Evolutionary conservation across 2,113 vertebrate species (phyloP), one percentile per base, ranked within the genome.

Genomic region (Solea senegalensis): DNA sequence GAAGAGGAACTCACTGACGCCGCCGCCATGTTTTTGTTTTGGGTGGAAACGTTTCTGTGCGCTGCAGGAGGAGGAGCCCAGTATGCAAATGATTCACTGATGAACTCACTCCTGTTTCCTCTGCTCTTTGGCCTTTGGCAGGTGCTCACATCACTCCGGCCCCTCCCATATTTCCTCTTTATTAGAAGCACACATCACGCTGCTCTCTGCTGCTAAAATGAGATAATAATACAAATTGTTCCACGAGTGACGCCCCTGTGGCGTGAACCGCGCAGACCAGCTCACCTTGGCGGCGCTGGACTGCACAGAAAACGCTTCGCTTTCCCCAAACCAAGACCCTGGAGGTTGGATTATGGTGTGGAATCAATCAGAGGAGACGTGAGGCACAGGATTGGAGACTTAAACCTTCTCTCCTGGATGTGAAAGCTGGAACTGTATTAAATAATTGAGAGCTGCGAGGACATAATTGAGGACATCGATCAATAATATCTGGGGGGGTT

Each of bases 401-500:
- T 76, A 59, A 80, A 79, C 68, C 72, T 45, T 69, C 77, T 26
- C 72, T 84, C 78, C 80, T 83, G 83, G 74, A 86, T 80, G 81
- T 69, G 57, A 80, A 87, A 74, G 69, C 62, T 71, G 69, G 69
- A 74, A 51, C 52, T 67, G 71, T 76, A 80, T 87, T 91, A 80
- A 87, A 90, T 90, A 85, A 92, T 87, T 90, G 85, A 89, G 74
- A 61, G 76, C 81, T 84, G 81, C 76, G 84, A 89, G 83, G 86
- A n/a, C n/a, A n/a, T 91, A 90, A 92, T 89, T 91, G 78, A 86
- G 71, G 88, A 87, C 57, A 62, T 83, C 89, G 89, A 92, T 91
- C 92, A 90, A 92, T 90, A 88, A 90, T 74, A 81, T 88, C 84
- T 80, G 69, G 76, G 64, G 85, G 74, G 69, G 21, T 21, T 81